Evolutionary conservation across 1,140 invertebrate species (phyloP).

Genomic region (Megalopta genalis): DNA sequence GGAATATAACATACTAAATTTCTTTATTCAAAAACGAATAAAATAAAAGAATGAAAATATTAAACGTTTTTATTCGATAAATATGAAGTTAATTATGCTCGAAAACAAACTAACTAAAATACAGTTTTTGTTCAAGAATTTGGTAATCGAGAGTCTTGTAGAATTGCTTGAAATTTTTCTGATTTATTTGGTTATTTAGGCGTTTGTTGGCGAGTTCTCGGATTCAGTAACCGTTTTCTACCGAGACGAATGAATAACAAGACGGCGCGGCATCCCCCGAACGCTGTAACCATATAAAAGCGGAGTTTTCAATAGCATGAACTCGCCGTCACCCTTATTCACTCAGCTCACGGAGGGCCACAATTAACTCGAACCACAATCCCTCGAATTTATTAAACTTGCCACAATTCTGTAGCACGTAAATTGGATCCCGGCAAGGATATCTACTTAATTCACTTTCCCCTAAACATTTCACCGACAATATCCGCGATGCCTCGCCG

Average conservation of each 20-base stretch:
- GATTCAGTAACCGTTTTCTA: not conserved
- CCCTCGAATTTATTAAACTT: slow-evolving; percentile 9
- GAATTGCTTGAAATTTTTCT: too few relatives aligned
- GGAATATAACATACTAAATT: too few relatives aligned
- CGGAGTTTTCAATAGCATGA: not conserved
- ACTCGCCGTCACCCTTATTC: slow-evolving; percentile 3
- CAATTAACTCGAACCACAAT: not conserved
- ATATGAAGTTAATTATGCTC: too few relatives aligned
- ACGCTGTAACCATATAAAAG: slow-evolving; percentile 1
- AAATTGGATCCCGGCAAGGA: not conserved
- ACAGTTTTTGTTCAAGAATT: too few relatives aligned
- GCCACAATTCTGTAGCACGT: not conserved
- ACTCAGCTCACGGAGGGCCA: not conserved
- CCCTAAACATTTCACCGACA: not conserved
- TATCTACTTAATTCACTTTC: slow-evolving; percentile 11
- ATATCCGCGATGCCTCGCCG: not conserved
- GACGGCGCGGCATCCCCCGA: not conserved
- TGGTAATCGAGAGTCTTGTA: too few relatives aligned
- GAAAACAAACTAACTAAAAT: too few relatives aligned
- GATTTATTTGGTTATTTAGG: too few relatives aligned
- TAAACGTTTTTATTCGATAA: too few relatives aligned
- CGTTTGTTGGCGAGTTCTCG: not conserved
- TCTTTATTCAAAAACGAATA: too few relatives aligned
- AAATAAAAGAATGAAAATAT: too few relatives aligned
- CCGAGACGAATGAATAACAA: not conserved